Evolutionary conservation across 2,113 vertebrate species (phyloP), one percentile per base, ranked within the genome.

Genomic region (Lamprotornis superbus): DNA sequence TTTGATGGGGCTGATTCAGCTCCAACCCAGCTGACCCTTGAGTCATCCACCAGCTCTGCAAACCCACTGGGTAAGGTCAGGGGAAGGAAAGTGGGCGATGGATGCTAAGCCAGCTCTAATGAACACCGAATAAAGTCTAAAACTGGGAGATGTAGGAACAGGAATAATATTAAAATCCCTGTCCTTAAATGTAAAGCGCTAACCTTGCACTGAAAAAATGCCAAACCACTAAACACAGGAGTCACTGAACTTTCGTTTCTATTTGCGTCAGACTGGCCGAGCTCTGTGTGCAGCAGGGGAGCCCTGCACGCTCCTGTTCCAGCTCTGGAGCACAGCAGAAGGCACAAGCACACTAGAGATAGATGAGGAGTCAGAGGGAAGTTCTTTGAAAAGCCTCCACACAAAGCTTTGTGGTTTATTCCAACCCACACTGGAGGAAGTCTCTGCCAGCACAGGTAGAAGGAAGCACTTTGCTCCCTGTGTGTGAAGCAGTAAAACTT

Each of bases 151-250:
- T 5, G 25, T 3, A 53, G 59, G 64, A 82, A 40, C 15, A n/a
- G 37, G 65, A 71, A 63, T 47, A 27, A 52, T 22, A 42, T 9
- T 37, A 31, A 93, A 69, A 44, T 19, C 47, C 21, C 22, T 37
- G 77, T 84, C 70, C 65, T 92, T 87, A 85, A 87, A 78, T 31
- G 15, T 3, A 52, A 85, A 82, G 63, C 20, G 39, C 85, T 37
- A 92, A 92, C 88, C 71, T 86, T 75, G 81, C 71, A 31, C 13
- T 73, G 90, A 90, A 50, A 67, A 80, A 42, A 37, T 33, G 86
- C 95, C 96, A 97, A 94, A 42, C 92, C 95, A 93, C 96, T 86
- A 78, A 95, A 83, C 70, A 85, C 7, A 79, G 86, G 89, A 95
- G 83, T 49, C 76, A 57, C 55, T 56, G 82, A 91, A 73, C 90